A percentile compares a stretch with the other conserved stretches of the same genome.
Evolutionary conservation across 2,888 invertebrate genomes (phyloP).

Genomic region (Temnothorax unifasciatus): DNA sequence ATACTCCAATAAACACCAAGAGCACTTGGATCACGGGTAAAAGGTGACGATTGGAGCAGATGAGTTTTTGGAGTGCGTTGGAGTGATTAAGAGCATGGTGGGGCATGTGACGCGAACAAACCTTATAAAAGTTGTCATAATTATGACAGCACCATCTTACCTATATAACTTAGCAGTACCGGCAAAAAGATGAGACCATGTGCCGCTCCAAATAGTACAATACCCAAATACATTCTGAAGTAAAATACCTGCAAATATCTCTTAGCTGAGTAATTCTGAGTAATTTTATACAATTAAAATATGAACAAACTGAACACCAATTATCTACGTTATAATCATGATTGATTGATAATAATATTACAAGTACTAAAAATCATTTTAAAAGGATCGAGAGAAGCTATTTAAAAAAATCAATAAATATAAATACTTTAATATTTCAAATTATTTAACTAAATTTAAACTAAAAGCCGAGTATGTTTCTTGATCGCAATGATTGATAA

Average conservation of each 20-base stretch:
- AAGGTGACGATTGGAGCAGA: no score
- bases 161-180: slow-evolving; percentile 98
- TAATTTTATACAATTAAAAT: slow-evolving; percentile 19
- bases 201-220: slow-evolving; percentile 98
- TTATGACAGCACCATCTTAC: slow-evolving; percentile 88
- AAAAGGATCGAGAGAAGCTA: background rate
- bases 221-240: slow-evolving; percentile 99
- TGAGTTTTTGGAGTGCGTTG: no score
- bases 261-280: background rate
- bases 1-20: no score
- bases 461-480: background rate
- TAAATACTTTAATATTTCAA: background rate
- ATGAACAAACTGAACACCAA: background rate
- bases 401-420: slow-evolving; percentile 5
- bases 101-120: no score
- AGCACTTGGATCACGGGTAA: no score
- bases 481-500: background rate
- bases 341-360: background rate
- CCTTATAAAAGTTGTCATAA: background rate
- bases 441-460: no score
- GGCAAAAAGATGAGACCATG: slow-evolving; percentile 99
- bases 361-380: background rate
- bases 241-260: slow-evolving; percentile 91
- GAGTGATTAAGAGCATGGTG: no score
- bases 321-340: background rate